Evolutionary conservation across 2,113 vertebrate species (phyloP).

Genomic region (Crotalus viridis): DNA sequence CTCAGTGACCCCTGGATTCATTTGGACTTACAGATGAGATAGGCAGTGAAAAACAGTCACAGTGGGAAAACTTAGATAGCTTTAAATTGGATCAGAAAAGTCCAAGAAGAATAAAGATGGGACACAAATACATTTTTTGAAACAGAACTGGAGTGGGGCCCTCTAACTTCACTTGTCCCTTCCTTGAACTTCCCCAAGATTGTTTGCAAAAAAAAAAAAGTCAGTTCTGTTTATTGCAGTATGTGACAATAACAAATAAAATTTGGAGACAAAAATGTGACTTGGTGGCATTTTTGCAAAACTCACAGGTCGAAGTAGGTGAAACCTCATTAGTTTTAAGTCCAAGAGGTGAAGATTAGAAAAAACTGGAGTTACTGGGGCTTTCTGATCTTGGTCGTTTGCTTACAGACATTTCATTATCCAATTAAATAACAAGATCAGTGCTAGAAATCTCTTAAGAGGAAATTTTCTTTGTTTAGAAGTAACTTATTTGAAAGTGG

Average conservation of each 20-base stretch:
- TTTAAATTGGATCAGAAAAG: background rate
- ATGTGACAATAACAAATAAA: background rate
- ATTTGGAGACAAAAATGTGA: background rate
- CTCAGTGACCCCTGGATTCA: background rate
- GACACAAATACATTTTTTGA: background rate
- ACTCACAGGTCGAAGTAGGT: background rate
- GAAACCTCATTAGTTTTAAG: background rate
- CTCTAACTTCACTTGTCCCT: background rate
- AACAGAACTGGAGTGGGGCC: background rate
- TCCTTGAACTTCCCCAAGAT: background rate
- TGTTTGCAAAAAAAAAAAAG: background rate
- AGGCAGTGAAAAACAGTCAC: background rate
- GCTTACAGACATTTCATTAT: background rate
- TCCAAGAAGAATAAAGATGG: background rate
- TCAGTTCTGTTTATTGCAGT: background rate
- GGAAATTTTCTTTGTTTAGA: background rate
- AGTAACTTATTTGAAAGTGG: background rate
- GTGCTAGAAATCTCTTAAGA: background rate
- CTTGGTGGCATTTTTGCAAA: background rate
- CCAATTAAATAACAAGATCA: background rate
- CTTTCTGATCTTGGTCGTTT: background rate
- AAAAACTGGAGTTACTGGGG: background rate
- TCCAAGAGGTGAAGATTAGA: background rate
- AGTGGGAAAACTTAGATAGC: background rate
- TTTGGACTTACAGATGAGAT: background rate